These are phyloP conservation scores for Diachasmimorpha longicaudata DNA, from an alignment of 1,140 invertebrate genomes.

Conservation along the genomic window DNA sequence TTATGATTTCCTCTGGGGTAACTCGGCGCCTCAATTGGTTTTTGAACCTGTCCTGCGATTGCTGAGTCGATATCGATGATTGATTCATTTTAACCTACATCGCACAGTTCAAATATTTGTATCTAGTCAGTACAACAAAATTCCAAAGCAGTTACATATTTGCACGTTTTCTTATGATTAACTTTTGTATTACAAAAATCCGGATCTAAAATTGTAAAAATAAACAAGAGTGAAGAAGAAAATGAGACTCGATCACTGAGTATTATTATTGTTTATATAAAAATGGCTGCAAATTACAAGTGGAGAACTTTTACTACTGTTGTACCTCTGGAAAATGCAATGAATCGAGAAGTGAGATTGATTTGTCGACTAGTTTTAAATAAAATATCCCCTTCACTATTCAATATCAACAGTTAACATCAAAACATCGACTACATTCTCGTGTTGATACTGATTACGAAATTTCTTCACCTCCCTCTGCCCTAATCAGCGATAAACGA, in stretches of 20 bases:
- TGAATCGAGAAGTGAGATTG: no score
- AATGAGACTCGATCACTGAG: no score
- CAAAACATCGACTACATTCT: neutral
- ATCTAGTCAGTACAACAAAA: constrained; percentile 1
- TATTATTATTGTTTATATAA: no score
- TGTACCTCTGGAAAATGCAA: no score
- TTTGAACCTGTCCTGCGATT: constrained; percentile 47
- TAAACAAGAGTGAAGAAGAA: no score
- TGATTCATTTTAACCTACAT: neutral
- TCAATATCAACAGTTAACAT: neutral
- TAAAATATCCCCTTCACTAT: neutral
- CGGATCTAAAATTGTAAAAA: no score
- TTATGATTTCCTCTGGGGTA: constrained; percentile 64
- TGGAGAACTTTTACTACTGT: no score
- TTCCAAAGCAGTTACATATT: neutral
- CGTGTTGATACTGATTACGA: neutral
- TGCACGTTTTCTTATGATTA: neutral
- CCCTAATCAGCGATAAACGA: neutral
- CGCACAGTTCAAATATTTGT: neutral
- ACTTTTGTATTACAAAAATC: no score
- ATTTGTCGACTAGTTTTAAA: no score
- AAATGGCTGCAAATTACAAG: no score
- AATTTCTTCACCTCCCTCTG: neutral
- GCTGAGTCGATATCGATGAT: constrained; percentile 45
- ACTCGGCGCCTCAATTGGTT: constrained; percentile 41